Evolutionary conservation across 2,113 vertebrate species (phyloP).

Genomic region (Ramphastos sulfuratus): DNA sequence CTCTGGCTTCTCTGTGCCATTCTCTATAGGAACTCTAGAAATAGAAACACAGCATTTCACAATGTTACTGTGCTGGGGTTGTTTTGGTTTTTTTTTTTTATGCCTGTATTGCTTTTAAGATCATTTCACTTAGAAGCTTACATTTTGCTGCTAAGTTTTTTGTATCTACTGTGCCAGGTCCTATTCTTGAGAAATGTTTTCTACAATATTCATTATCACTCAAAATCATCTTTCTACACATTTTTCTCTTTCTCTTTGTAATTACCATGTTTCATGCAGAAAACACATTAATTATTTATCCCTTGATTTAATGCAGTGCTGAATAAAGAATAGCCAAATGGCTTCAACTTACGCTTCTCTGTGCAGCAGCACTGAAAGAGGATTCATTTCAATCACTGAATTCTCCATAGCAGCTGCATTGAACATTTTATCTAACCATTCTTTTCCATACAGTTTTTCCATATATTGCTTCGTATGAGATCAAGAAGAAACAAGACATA

Average conservation of each 20-base stretch:
- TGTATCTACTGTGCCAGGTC: not conserved
- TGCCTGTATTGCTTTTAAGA: not conserved
- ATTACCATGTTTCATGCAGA: conserved; percentile 10
- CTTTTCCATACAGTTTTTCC: not conserved
- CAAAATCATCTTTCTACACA: not conserved
- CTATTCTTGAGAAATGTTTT: not conserved
- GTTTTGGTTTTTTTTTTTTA: not conserved
- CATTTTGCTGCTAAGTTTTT: not conserved
- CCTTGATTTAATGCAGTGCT: not conserved
- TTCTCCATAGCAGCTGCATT: not conserved
- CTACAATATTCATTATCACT: not conserved
- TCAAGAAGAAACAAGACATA: not conserved
- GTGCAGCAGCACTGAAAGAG: not conserved
- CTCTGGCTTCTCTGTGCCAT: not conserved
- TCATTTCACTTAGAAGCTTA: not conserved
- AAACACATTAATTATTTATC: conserved; percentile 51
- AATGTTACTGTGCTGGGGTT: not conserved
- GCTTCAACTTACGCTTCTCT: not conserved
- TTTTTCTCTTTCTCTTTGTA: conserved; percentile 9
- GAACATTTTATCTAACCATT: not conserved
- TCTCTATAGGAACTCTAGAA: not conserved
- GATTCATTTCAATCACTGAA: not conserved
- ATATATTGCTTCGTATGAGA: not conserved
- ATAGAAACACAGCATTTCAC: not conserved
- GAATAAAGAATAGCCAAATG: not conserved